These are phyloP conservation scores for Hemichromis elongatus DNA, from an alignment of 2,113 vertebrate species.

Conservation along the genomic window DNA sequence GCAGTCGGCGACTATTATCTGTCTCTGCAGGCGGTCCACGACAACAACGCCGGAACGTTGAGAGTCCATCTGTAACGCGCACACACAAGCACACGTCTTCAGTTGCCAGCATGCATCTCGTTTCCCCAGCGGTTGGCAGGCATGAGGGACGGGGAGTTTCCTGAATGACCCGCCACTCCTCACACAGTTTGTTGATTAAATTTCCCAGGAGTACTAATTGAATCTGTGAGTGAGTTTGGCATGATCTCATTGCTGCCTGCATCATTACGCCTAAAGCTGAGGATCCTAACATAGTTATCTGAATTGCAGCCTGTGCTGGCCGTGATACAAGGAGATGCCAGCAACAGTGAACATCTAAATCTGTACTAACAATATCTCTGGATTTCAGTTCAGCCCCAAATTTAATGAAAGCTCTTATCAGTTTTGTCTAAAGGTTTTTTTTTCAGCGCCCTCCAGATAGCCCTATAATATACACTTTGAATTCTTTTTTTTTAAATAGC, in stretches of 20 bases:
- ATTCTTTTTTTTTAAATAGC: neutral
- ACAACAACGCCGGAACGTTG: conserved; percentile 82
- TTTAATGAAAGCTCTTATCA: neutral
- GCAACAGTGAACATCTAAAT: neutral
- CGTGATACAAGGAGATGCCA: neutral
- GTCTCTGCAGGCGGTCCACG: conserved; percentile 92
- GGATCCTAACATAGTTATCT: conserved; percentile 1
- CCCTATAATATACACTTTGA: neutral
- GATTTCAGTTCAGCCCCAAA: neutral
- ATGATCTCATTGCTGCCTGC: conserved; percentile 49
- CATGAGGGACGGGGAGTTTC: neutral
- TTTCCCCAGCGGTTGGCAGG: neutral
- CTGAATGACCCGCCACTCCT: neutral
- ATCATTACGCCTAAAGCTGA: conserved; percentile 1
- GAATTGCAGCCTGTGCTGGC: neutral
- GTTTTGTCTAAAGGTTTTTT: neutral
- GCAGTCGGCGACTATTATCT: conserved; percentile 97
- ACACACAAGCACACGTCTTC: neutral
- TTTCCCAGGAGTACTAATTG: conserved; percentile 43
- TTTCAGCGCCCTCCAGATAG: neutral
- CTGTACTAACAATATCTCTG: neutral
- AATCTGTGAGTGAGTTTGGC: conserved; percentile 28
- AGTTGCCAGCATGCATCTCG: neutral
- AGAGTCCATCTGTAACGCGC: conserved; percentile 80
- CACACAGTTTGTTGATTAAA: conserved; percentile 30